These are phyloP conservation scores for Falco novaeseelandiae DNA, from an alignment of 2,797 vertebrate genomes.

Conservation along the genomic window DNA sequence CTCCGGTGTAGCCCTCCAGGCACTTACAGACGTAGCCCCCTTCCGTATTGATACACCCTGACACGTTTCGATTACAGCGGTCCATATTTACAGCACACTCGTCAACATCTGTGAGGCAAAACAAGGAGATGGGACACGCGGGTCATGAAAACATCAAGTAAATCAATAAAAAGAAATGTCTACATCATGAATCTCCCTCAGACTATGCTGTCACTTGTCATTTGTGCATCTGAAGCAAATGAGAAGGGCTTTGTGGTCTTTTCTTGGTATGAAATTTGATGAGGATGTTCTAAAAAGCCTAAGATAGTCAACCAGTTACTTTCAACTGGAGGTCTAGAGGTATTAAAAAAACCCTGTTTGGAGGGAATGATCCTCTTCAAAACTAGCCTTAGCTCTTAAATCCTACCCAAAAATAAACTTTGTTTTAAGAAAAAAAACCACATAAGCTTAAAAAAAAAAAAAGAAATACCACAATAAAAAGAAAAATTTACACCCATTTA, in stretches of 20 bases:
- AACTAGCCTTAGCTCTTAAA: neutral
- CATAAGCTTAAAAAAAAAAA: neutral
- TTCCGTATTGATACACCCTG: constrained; percentile 76
- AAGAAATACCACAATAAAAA: neutral
- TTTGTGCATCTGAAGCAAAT: neutral
- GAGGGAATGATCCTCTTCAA: neutral
- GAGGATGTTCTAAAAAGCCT: neutral
- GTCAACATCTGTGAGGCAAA: constrained; percentile 71
- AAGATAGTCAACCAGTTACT: neutral
- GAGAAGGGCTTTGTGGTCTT: neutral
- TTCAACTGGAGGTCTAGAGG: neutral
- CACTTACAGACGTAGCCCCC: constrained; percentile 80
- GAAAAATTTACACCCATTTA: neutral
- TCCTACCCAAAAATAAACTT: neutral
- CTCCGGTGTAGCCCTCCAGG: constrained; percentile 76
- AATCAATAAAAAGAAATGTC: rapidly evolving
- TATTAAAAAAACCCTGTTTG: neutral
- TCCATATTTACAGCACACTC: constrained; percentile 61
- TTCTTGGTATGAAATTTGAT: neutral
- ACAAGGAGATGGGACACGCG: neutral
- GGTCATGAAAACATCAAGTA: neutral
- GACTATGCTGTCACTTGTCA: neutral
- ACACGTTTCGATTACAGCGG: constrained; percentile 56
- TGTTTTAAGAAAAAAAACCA: neutral
- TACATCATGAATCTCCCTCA: neutral